Evolutionary conservation across 2,797 vertebrate genomes (phyloP), one percentile per base, ranked within the genome.

Genomic region (Lepilemur ruficaudatus): DNA sequence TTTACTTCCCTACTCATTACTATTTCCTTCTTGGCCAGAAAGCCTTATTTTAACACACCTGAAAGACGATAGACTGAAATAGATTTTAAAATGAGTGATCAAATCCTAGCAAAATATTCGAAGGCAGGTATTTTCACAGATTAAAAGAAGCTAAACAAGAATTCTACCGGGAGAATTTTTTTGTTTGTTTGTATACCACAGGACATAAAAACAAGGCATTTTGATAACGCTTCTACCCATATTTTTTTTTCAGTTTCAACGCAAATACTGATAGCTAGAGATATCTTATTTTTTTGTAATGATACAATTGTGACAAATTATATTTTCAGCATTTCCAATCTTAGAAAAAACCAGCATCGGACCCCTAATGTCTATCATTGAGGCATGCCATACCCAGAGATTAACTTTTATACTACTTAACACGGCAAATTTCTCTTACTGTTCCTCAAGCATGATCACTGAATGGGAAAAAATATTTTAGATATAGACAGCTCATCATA

Each of bases 181-280:
- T 41, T n/a, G 57, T n/a, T 41, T 81, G 41, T 48, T 91, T 92
- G 30, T 61, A 93, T 89, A 41, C n/a, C 61, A 79, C 5, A 41
- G 46, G 23, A 83, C 70, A 86, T 73, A 96, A 93, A 89, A 80
- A 32, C 50, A 96, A 97, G 50, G 8, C 18, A 93, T 82, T 89
- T 84, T 91, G 67, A 48, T 69, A 89, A 92, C 59, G 12, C 41
- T 79, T 55, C 15, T 17, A 87, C 6, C 1, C 9, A 69, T 59
- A 18, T 41, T 28, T 82, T 41, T 55, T 28, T 70, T 43, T 50
- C 48, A 59, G 30, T 57, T 93, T 80, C 85, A 70, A 91, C 88
- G 32, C 11, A 94, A 87, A 90, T 65, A 18, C 22, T 72, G 48
- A 83, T 65, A 78, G 35, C 17, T 46, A 96, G 35, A 91, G 0